These are phyloP conservation scores for Phyllotis vaccarum DNA, from an alignment of 2,797 vertebrate species.

Conservation along the genomic window DNA sequence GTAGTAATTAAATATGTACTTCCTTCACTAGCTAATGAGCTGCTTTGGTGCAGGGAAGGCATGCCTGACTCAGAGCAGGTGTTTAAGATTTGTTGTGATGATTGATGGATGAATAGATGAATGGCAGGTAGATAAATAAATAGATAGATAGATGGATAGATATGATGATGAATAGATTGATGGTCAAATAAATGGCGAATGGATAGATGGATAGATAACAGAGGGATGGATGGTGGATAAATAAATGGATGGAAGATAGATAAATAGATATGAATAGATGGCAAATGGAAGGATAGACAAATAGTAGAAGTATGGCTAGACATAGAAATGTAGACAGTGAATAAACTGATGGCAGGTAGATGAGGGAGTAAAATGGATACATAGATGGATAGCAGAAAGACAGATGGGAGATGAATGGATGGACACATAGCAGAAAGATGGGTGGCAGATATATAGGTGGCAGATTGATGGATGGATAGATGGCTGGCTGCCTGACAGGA, in stretches of 20 bases:
- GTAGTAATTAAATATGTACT: slow-evolving; percentile 23
- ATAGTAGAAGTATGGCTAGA: not conserved
- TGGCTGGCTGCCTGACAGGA: not conserved
- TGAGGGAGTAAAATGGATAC: no score
- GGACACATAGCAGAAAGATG: not conserved
- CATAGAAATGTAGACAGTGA: not conserved
- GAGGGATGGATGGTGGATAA: not conserved
- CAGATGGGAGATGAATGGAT: not conserved
- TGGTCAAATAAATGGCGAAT: not conserved
- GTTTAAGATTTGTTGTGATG: slow-evolving; percentile 8
- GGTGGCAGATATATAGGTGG: not conserved
- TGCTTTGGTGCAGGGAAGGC: not conserved
- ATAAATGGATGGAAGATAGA: not conserved
- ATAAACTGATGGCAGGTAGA: not conserved
- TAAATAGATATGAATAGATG: not conserved
- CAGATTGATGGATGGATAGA: not conserved
- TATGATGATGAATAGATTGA: not conserved
- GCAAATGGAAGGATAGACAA: no score
- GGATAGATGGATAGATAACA: not conserved
- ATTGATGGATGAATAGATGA: not conserved
- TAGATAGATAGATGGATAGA: not conserved
- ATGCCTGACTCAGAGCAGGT: slow-evolving; percentile 53
- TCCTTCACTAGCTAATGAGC: slow-evolving; percentile 45
- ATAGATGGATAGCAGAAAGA: not conserved
- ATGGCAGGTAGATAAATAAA: not conserved